Evolutionary conservation across 2,113 vertebrate species (phyloP).

Genomic region (Leuciscus idus): DNA sequence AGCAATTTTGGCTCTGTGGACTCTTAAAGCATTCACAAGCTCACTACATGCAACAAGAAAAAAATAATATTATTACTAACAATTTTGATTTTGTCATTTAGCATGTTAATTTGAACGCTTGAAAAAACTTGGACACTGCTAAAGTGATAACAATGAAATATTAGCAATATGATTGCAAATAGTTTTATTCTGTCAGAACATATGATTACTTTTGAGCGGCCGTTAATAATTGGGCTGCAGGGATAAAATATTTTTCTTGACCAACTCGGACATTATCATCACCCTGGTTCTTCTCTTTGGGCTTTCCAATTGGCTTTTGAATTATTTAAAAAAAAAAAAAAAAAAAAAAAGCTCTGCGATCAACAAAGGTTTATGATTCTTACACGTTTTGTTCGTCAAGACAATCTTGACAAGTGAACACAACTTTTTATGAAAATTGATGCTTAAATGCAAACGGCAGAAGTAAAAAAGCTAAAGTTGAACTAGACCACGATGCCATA

Average conservation of each 20-base stretch:
- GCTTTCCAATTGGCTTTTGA: not conserved
- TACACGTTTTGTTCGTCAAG: not conserved
- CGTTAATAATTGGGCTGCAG: too few species aligned
- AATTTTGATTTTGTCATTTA: not conserved
- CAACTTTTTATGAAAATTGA: not conserved
- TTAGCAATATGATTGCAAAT: not conserved
- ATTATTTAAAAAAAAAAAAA: not conserved
- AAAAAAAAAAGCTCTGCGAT: too few species aligned
- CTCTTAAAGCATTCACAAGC: not conserved
- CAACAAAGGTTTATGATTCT: not conserved
- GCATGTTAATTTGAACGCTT: not conserved
- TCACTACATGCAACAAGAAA: not conserved
- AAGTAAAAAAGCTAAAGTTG: not conserved
- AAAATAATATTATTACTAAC: not conserved
- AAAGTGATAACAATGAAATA: not conserved
- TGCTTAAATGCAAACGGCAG: not conserved
- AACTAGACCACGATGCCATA: not conserved
- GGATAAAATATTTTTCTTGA: too few species aligned
- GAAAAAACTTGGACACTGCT: not conserved
- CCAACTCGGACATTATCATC: too few species aligned
- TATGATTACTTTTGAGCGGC: not conserved
- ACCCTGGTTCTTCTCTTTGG: too few species aligned
- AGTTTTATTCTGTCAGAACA: not conserved
- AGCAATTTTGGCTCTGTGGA: not conserved
- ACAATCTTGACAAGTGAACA: not conserved